Evolutionary conservation across 2,113 vertebrate genomes (phyloP).

Genomic region (Xiphorhynchus elegans): DNA sequence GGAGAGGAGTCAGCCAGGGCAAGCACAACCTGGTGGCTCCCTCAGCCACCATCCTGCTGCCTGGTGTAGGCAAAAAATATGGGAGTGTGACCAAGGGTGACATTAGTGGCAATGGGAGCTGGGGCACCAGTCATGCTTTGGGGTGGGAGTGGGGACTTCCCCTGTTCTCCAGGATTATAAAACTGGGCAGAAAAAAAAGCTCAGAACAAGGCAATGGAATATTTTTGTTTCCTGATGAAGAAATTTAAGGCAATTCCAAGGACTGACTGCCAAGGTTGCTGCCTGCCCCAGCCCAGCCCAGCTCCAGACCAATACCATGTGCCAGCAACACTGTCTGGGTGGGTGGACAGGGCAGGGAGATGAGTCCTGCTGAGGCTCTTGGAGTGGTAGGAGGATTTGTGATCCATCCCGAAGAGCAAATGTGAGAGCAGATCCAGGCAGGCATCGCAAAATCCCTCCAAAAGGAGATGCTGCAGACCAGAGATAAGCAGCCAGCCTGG

Average conservation of each 20-base stretch:
- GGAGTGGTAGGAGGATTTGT: not conserved
- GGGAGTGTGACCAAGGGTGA: not conserved
- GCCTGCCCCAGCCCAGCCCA: not conserved
- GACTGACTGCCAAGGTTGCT: not conserved
- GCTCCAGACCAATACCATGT: not conserved
- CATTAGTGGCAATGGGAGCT: no score
- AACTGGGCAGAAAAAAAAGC: not conserved
- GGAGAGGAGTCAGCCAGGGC: not conserved
- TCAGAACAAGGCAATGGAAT: accelerated
- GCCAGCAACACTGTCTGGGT: accelerated
- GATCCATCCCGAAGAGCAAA: not conserved
- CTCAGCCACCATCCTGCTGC: not conserved
- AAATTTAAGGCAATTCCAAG: not conserved
- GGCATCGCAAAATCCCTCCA: no score
- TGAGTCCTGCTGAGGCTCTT: not conserved
- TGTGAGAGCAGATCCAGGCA: not conserved
- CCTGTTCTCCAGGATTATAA: accelerated
- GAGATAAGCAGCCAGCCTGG: not conserved
- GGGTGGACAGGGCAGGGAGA: not conserved
- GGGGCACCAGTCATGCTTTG: not conserved
- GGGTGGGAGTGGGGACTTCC: not conserved
- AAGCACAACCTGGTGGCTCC: not conserved
- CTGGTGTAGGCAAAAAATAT: accelerated
- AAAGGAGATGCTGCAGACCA: not conserved
- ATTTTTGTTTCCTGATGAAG: not conserved